Evolutionary conservation across 2,113 vertebrate genomes (phyloP), one percentile per base, ranked within the genome.

Genomic region (Chaetodon trifascialis): DNA sequence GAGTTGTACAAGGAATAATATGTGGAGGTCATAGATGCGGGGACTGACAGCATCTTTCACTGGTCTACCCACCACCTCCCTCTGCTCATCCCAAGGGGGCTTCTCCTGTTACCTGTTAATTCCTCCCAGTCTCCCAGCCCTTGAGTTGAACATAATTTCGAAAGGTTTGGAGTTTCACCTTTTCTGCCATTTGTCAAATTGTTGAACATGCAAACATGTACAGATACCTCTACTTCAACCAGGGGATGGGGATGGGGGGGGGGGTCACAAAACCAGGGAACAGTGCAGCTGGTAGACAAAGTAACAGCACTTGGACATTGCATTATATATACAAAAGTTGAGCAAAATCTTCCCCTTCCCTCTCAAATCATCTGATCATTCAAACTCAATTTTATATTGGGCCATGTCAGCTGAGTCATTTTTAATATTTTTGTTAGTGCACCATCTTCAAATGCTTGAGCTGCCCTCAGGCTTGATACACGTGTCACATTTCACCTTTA

Each of bases 41-140:
- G 68, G 87, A 79, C 56, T 90, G 92, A 93, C 88, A 86, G 82
- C 90, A 87, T 92, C 89, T 91, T 88, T 93, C 89, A 93, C 71
- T 89, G 70, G 10, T 68, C 44, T 47, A 44, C 80, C 64, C 40
- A 68, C 54, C 64, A 21, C 58, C 62, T 80, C 73, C 54, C 83
- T 69, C 47, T 3, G 10, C 40, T 42, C 11, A 3, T 87, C 89
- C 84, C 84, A 8, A 5, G 58, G 84, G 86, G 36, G 63, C 78
- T 78, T 90, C 89, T 91, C 87, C 63, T 77, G 68, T 92, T 92
- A 90, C 86, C 83, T 87, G 70, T 71, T 86, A 86, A 82, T 86
- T 84, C 67, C 80, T 86, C 64, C 67, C 72, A 67, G 85, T 82
- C 70, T 73, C 68, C 36, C 64, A 71, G 65, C 17, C 40, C 76